Conservation (phyloP, 2,113 vertebrate species). For the Boleophthalmus pectinirostris region DNA sequence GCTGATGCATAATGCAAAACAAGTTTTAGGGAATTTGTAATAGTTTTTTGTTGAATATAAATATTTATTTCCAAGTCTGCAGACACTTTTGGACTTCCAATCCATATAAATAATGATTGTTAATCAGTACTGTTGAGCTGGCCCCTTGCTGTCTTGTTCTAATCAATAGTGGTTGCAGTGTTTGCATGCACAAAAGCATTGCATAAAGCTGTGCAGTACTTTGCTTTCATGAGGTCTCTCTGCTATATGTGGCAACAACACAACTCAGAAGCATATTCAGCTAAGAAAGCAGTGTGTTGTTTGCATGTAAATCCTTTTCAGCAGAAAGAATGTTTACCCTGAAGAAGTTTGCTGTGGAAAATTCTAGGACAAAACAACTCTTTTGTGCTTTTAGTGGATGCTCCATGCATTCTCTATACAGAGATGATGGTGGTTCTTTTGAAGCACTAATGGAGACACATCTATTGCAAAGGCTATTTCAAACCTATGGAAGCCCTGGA, state of each 20-base stretch:
- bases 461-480: background rate
- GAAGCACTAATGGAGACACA: background rate
- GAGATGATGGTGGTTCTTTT: background rate
- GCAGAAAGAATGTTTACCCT: background rate
- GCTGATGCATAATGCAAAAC: background rate
- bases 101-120: conserved; percentile 22
- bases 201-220: background rate
- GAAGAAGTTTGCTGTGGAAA: background rate
- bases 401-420: background rate
- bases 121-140: conserved; percentile 18
- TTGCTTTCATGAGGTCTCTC: conserved; percentile 5
- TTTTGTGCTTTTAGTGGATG: background rate
- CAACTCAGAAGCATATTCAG: background rate
- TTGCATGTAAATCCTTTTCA: background rate
- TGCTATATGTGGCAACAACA: background rate
- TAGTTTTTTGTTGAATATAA: background rate
- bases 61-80: conserved; percentile 6
- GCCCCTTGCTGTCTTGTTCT: conserved; percentile 3
- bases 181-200: conserved; percentile 20
- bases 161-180: conserved; percentile 12
- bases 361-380: background rate
- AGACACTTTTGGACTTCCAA: conserved; percentile 3
- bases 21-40: background rate
- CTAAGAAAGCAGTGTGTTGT: background rate
- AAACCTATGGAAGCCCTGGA: background rate